These are phyloP conservation scores for Hippocampus mohnikei DNA, from an alignment of 2,113 vertebrate genomes.

Conservation along the genomic window DNA sequence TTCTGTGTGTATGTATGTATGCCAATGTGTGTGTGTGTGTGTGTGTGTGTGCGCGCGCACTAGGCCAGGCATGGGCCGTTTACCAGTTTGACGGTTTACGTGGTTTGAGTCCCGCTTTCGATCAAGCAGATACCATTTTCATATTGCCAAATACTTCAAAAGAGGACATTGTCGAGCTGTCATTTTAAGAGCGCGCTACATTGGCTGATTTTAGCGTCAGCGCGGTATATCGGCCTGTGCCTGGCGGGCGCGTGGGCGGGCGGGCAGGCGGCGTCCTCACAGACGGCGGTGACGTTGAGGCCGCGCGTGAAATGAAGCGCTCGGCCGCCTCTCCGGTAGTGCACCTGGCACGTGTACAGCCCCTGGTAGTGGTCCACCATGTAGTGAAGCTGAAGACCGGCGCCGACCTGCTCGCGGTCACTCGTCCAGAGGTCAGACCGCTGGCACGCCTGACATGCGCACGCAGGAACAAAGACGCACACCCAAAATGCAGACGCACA, in stretches of 20 bases:
- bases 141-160: no score
- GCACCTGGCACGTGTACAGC: constrained; percentile 81
- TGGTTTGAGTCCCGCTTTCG: no score
- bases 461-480: not conserved
- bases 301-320: constrained; percentile 77
- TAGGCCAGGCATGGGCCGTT: no score
- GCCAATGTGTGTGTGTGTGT: no score
- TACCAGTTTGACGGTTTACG: no score
- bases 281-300: constrained; percentile 77
- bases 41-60: no score
- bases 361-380: constrained; percentile 62
- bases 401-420: constrained; percentile 48
- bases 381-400: constrained; percentile 62
- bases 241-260: not conserved
- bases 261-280: constrained; percentile 67
- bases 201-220: no score
- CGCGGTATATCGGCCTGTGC: no score
- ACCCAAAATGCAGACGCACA: not conserved
- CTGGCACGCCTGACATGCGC: not conserved
- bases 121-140: no score
- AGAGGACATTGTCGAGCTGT: no score
- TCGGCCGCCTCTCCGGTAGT: constrained; percentile 71
- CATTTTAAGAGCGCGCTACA: no score
- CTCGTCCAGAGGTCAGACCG: not conserved
- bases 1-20: no score